Base-by-base conservation (phyloP, 1,140 invertebrate species). In the Drosophila miranda region DNA sequence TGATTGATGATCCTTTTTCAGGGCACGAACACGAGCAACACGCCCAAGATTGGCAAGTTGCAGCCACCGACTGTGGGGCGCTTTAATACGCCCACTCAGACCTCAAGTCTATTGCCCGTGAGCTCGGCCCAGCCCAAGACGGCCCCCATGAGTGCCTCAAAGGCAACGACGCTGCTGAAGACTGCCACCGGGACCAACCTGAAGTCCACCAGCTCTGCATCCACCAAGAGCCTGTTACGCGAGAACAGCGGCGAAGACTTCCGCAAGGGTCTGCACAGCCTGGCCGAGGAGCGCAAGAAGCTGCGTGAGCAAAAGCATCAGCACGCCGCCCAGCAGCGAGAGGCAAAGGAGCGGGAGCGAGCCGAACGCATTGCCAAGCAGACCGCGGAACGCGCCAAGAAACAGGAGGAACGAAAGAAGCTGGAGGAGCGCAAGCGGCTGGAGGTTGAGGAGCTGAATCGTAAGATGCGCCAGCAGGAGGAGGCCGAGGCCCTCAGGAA, bases 271-370 rank as follows among this genome's bases (percentile, higher is more conserved):
- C 48, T 87, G 2, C 80, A 89, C 56, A 80, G 73, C 44, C 67
- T 87, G 69, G 91, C 89, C 3, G 94, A 94, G 74, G 93, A 93
- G 45, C 93, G 92, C 43, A 93, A 91, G 69, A 92, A 92, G 56
- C 93, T 92, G 74, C 90, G 93, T 1, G 92, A 94, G 64, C 92
- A 93, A 53, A 94, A 94, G 58, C 93, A 94, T 80, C 64, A 91
- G 13, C 93, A 93, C 61, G 94, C 92, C 8, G 93, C 92, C 55
- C 90, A 93, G 61, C 91, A 92, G n/a, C 91, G 93, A 9, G 93
- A 94, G 64, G 92, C 91, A 2, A 92, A 93, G 54, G 93, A 94
- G 52, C 92, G 91, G 45, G 93, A 81, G 91, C 91, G 82, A 57
- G 92, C 72, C 34, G 91, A 74, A 90, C 91, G 86, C 42, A 88